These are phyloP conservation scores for Sialia sialis DNA, from an alignment of 2,113 vertebrate genomes.

Conservation along the genomic window DNA sequence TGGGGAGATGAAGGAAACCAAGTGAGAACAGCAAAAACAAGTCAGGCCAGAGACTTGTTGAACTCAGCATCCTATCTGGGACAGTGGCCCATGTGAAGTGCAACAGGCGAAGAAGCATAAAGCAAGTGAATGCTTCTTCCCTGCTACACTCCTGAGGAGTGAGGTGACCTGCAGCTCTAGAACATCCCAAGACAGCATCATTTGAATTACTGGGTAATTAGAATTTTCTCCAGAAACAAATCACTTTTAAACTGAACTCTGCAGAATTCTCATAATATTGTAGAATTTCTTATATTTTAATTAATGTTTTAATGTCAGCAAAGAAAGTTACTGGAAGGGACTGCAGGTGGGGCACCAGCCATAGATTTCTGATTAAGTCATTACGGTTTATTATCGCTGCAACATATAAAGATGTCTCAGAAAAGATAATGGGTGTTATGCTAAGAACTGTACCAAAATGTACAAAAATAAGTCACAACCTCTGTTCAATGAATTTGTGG, in stretches of 20 bases:
- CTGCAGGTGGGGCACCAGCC: neutral
- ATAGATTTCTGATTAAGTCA: neutral
- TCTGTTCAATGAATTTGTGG: neutral
- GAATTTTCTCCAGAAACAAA: neutral
- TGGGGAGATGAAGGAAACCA: slow-evolving; percentile 1
- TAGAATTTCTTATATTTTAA: neutral
- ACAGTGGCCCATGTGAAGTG: neutral
- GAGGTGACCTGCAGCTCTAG: neutral
- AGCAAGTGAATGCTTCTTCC: neutral
- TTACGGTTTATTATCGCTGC: neutral
- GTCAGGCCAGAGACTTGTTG: neutral
- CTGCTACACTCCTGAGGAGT: neutral
- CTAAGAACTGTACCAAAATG: neutral
- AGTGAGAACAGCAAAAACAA: neutral
- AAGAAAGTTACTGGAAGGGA: neutral
- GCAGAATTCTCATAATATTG: neutral
- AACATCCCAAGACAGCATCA: neutral
- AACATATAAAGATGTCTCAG: neutral
- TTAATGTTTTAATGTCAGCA: neutral
- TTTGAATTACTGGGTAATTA: neutral
- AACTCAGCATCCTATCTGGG: neutral
- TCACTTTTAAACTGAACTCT: neutral
- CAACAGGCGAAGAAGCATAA: neutral
- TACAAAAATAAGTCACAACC: neutral
- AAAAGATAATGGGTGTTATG: neutral